These are phyloP conservation scores for Orthonychiurus folsomi DNA, from an alignment of 2,888 invertebrate species.

Conservation along the genomic window DNA sequence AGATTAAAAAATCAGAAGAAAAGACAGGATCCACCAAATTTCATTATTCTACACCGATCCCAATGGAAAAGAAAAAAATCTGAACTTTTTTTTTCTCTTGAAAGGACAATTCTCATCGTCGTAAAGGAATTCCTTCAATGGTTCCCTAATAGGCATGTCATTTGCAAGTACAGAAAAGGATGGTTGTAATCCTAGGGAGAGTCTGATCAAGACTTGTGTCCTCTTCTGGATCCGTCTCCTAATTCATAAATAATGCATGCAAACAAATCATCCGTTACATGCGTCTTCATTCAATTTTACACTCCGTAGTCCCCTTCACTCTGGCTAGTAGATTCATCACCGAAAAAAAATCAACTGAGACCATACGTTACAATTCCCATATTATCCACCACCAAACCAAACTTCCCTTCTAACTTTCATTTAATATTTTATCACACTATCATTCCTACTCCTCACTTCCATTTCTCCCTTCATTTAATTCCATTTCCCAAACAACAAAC, in stretches of 20 bases:
- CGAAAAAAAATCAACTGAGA: not conserved
- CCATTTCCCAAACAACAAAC: too few species aligned
- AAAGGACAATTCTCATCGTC: not conserved
- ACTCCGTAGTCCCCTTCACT: not conserved
- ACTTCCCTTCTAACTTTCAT: conserved; percentile 1
- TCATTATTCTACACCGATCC: not conserved
- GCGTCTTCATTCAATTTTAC: conserved; percentile 1
- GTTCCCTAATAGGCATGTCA: not conserved
- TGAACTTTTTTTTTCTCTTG: not conserved
- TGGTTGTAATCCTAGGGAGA: not conserved
- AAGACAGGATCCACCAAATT: not conserved
- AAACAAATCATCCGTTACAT: not conserved
- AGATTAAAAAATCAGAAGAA: not conserved
- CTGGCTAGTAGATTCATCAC: not conserved
- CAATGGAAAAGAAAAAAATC: not conserved
- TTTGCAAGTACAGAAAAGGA: not conserved
- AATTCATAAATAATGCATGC: conserved; percentile 1
- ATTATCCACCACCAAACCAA: not conserved
- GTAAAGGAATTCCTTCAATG: not conserved
- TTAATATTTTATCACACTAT: not conserved
- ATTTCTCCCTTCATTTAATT: not conserved
- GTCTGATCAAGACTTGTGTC: too few species aligned
- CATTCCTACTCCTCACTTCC: not conserved
- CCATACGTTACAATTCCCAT: not conserved
- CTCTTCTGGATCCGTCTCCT: too few species aligned